phyloP scores from a whole-genome alignment of 2,113 vertebrate species.

The Rafetus swinhoei region DNA sequence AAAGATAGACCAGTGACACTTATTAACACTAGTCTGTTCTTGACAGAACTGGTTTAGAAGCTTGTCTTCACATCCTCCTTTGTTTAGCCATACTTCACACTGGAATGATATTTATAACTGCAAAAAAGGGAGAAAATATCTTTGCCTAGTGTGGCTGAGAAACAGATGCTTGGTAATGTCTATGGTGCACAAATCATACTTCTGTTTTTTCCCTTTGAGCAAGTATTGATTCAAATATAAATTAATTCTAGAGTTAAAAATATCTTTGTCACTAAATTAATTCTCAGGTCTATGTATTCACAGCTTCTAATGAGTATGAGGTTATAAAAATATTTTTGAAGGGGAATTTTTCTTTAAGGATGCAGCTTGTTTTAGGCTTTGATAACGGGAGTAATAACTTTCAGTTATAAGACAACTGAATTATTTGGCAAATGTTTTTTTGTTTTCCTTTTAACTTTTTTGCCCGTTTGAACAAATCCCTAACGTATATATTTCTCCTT shows the following conservation, averaged over 20 bases:
- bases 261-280: conserved; percentile 31
- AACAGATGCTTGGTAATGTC: conserved; percentile 49
- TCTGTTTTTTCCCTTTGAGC: conserved; percentile 26
- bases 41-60: conserved; percentile 11
- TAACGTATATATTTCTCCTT: not conserved
- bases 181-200: conserved; percentile 16
- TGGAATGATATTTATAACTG: conserved; percentile 34
- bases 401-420: not conserved
- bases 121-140: not conserved
- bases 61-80: conserved; percentile 33
- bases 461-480: not conserved
- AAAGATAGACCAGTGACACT: not conserved
- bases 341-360: not conserved
- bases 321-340: not conserved
- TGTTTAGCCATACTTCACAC: conserved; percentile 29
- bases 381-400: not conserved
- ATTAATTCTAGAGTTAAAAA: conserved; percentile 66
- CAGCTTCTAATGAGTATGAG: not conserved
- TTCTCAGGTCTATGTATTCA: not conserved
- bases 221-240: conserved; percentile 65
- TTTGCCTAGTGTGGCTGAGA: not conserved
- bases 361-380: not conserved
- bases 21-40: not conserved
- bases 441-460: not conserved
- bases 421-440: not conserved